A percentile compares a stretch with the other conserved stretches of the same genome.
Evolutionary conservation across 2,888 invertebrate species (phyloP).

Genomic region (Agriopis marginaria): DNA sequence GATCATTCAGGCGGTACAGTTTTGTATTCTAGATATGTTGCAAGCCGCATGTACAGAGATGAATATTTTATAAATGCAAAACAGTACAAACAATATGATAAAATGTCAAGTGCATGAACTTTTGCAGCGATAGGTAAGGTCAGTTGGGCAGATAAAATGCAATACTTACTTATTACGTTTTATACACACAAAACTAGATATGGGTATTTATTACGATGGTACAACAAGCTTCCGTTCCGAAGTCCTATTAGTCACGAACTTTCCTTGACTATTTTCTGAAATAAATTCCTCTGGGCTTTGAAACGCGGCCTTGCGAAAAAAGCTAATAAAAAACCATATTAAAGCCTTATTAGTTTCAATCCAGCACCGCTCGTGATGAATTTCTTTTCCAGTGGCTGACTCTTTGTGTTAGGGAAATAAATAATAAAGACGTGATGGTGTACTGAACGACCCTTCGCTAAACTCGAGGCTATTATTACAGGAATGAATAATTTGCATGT

Average conservation of each 20-base stretch:
- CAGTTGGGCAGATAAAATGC: conserved; percentile 33
- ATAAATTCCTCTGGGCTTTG: conserved; percentile 38
- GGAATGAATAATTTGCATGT: not conserved
- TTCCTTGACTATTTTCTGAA: conserved; percentile 29
- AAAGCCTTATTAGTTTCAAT: conserved; percentile 19
- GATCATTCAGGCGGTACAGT: not conserved
- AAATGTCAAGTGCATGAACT: conserved; percentile 62
- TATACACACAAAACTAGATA: conserved; percentile 1
- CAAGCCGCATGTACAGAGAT: not conserved
- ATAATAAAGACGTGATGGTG: conserved; percentile 5
- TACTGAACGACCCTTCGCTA: not conserved
- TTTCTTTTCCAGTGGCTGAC: conserved; percentile 16
- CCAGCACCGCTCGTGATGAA: conserved; percentile 1
- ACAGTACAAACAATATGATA: conserved; percentile 16
- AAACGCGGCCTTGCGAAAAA: conserved; percentile 24
- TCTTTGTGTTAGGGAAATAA: conserved; percentile 5
- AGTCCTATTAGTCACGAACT: conserved; percentile 23
- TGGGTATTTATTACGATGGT: conserved; percentile 7
- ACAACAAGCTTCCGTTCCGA: conserved; percentile 25
- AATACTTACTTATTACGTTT: conserved; percentile 10
- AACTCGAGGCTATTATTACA: not conserved
- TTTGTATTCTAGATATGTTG: not conserved
- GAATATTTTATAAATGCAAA: conserved; percentile 21
- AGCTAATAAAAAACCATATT: conserved; percentile 25
- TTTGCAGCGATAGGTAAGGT: conserved; percentile 44